Base-by-base conservation (phyloP, 2,113 vertebrate species). In the Silurus asotus region DNA sequence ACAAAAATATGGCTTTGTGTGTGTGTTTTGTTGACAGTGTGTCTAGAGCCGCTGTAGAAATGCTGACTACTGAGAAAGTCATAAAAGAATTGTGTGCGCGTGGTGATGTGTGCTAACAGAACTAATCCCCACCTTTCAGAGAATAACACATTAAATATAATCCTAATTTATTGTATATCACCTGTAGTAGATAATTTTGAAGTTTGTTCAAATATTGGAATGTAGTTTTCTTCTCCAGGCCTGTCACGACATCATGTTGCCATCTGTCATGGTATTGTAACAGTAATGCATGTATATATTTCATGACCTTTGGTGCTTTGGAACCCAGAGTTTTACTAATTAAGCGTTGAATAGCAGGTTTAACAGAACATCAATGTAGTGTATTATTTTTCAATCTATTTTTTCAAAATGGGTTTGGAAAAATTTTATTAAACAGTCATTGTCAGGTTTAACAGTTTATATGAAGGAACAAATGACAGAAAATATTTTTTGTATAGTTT, bases 11-110 rank as follows among this genome's bases (percentile, higher is more conserved):
- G 59, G 19, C 49, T 49, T 37, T 75, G 67, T 70, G 51, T 70
- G 51, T 80, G 61, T 72, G 67, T 80, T 15, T 69, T 49, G 64
- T 84, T n/a, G 55, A 1, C 67, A 13, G 67, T n/a, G 84, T 62
- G 61, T 76, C 77, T 58, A 58, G 58, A 62, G 79, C 61, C 70
- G 9, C 5, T 74, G 2, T 56, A 70, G 80, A 78, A 81, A 87
- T 4, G 78, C 81, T 81, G 48, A 75, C 74, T 61, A 28, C 58
- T 55, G 62, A 61, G 48, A 81, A 72, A 56, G 81, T 87, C 69
- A 69, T 45, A 17, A 79, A 58, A 19, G 49, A 14, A 37, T 23
- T 74, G 25, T 25, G 8, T 56, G 55, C 8, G 13, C 8, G 55
- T 9, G 8, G 13, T 8, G 55, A 8, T 56, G 8, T 9, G 11